phyloP scores from a whole-genome alignment of 2,797 vertebrate genomes.

The Pteropus rufus region DNA sequence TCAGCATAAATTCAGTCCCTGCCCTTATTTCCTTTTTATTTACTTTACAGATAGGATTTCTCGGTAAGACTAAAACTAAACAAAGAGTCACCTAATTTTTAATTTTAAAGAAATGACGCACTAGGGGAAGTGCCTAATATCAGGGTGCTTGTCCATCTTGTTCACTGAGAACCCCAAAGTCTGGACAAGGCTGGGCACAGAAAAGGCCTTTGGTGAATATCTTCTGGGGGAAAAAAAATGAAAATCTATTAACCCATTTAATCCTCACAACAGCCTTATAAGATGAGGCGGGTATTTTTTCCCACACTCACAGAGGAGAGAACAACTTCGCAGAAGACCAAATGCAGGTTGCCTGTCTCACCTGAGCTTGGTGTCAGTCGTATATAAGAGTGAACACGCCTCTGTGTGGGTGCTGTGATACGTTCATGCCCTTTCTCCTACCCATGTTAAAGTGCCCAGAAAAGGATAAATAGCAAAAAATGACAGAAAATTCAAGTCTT shows the following conservation, averaged over 20 bases:
- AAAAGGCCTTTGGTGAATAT: background rate
- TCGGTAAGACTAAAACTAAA: background rate
- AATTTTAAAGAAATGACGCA: background rate
- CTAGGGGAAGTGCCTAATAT: background rate
- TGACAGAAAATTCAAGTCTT: background rate
- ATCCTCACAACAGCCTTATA: background rate
- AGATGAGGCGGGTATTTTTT: background rate
- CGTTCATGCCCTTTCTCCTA: background rate
- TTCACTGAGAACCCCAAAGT: background rate
- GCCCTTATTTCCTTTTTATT: background rate
- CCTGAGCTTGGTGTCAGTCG: background rate
- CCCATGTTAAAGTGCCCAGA: background rate
- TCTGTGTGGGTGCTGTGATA: accelerated
- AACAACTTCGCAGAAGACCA: background rate
- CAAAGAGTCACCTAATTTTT: background rate
- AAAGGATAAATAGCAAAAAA: background rate
- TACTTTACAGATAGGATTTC: background rate
- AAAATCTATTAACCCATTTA: background rate
- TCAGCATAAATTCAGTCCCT: background rate
- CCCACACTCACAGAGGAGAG: background rate
- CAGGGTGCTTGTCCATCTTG: background rate
- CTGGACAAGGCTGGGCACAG: background rate
- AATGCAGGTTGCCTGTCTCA: background rate
- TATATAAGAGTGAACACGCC: background rate
- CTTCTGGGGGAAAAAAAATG: background rate